Conservation (phyloP, 2,113 vertebrate genomes). For the Chaetorhynchus papuensis region DNA sequence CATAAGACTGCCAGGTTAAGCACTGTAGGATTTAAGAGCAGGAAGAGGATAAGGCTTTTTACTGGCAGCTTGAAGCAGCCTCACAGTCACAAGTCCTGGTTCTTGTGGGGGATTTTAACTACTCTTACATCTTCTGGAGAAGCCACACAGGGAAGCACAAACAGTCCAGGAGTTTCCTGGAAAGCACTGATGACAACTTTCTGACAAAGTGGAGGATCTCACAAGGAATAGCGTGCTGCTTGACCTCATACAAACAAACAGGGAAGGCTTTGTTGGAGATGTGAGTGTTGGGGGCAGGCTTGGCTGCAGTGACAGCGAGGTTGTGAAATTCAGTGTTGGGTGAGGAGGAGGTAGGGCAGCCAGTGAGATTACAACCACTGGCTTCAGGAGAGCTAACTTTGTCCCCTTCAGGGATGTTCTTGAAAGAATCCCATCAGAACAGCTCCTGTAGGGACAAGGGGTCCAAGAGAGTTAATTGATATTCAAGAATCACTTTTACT, state of each 20-base stretch:
- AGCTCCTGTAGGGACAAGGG: not conserved
- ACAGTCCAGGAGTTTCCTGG: not conserved
- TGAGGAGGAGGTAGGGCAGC: not conserved
- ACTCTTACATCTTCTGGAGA: not conserved
- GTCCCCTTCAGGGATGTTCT: not conserved
- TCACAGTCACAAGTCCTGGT: not conserved
- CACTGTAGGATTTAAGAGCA: not conserved
- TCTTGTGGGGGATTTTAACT: not conserved
- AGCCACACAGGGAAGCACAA: not conserved
- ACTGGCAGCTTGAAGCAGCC: not conserved
- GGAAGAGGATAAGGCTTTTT: not conserved
- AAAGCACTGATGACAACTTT: not conserved
- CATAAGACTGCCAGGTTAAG: not conserved
- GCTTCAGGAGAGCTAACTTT: not conserved
- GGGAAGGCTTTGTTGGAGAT: rapidly evolving
- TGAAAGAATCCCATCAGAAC: not conserved
- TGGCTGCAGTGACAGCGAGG: not conserved
- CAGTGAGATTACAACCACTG: not conserved
- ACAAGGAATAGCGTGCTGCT: rapidly evolving
- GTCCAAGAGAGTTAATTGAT: not conserved
- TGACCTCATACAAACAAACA: not conserved
- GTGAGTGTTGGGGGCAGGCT: not conserved
- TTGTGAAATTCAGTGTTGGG: too few relatives aligned
- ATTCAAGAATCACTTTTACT: not conserved
- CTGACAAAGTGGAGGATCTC: not conserved